Percentiles rank a stretch among this genome's conserved stretches.
These are phyloP conservation scores for Eristalis tenax DNA, from an alignment of 2,888 invertebrate genomes.

Conservation along the genomic window DNA sequence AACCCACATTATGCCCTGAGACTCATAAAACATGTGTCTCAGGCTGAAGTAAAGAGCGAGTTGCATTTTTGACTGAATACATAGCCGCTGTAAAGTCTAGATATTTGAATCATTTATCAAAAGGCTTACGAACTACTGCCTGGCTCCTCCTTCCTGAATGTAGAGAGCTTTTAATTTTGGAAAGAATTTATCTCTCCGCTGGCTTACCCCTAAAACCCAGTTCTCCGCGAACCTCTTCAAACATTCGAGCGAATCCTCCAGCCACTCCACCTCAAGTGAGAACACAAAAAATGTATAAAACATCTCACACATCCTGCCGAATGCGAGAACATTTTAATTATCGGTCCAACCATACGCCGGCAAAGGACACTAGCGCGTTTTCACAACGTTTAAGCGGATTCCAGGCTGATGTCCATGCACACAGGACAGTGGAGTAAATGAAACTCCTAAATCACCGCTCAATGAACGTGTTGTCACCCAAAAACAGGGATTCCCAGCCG, in stretches of 20 bases:
- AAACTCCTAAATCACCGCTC: constrained; percentile 70
- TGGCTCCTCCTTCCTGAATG: too few relatives aligned
- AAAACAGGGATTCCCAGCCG: constrained; percentile 45
- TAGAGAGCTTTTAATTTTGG: neutral
- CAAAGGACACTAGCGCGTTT: constrained; percentile 73
- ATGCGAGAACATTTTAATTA: constrained; percentile 66
- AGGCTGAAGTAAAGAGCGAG: too few relatives aligned
- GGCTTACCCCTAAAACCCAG: neutral
- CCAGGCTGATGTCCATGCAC: constrained; percentile 11
- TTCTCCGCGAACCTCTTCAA: neutral
- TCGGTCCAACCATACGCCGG: constrained; percentile 52
- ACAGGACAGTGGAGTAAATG: constrained; percentile 49
- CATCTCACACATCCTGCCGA: constrained; percentile 48
- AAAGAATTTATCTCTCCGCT: neutral
- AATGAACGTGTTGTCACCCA: constrained; percentile 72
- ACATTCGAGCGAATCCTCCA: neutral
- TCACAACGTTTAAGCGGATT: constrained; percentile 80
- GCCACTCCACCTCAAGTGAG: neutral
- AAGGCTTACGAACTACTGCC: too few relatives aligned
- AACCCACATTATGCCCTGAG: too few relatives aligned
- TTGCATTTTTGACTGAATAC: too few relatives aligned
- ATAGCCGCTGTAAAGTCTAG: too few relatives aligned
- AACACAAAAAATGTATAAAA: constrained; percentile 14
- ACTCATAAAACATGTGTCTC: too few relatives aligned
- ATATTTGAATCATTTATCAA: too few relatives aligned